Evolutionary conservation across 2,797 vertebrate genomes (phyloP), one percentile per base, ranked within the genome.

Genomic region (Gadopsis marmoratus): DNA sequence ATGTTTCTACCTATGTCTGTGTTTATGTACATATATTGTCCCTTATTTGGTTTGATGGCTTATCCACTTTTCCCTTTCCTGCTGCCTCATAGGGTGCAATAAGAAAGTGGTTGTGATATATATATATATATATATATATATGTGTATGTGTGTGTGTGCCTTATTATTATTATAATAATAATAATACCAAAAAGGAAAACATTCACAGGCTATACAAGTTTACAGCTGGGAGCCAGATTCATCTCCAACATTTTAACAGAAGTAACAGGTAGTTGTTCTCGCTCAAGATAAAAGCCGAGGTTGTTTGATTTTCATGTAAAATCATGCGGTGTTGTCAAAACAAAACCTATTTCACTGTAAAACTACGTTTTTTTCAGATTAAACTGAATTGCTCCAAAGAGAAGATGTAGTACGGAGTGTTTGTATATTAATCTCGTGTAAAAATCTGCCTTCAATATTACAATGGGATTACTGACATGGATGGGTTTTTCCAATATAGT

Each of bases 131-230:
- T 56, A 53, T 51, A 43, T 47, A 31, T 23, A n/a, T 35, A 55
- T 26, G 26, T 26, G 26, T 26, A 2, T 26, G 26, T 26, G 26
- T 26, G 26, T 26, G 26, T 26, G 87, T 72, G 89, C 78, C 64
- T 48, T 58, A 45, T 51, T 68, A 64, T 39, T 39, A 39, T 39
- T 39, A 39, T 33, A 33, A 33, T 5, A 33, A 33, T 33, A 33
- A 33, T 33, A 33, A 64, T 41, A 83, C 60, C 70, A 64, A 66
- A 72, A 65, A 86, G 41, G 47, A 71, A 85, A 91, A 92, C 90
- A 88, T 92, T 94, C 88, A 91, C 85, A 92, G 86, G 84, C 81
- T 92, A 56, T 82, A 92, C 86, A 91, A 71, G 89, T 92, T 90
- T 86, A 93, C 91, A 93, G 79, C 84, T 72, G 81, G 81, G 89